Evolutionary conservation across 2,888 invertebrate genomes (phyloP), one percentile per base, ranked within the genome.

Genomic region (Nudaria mundana): DNA sequence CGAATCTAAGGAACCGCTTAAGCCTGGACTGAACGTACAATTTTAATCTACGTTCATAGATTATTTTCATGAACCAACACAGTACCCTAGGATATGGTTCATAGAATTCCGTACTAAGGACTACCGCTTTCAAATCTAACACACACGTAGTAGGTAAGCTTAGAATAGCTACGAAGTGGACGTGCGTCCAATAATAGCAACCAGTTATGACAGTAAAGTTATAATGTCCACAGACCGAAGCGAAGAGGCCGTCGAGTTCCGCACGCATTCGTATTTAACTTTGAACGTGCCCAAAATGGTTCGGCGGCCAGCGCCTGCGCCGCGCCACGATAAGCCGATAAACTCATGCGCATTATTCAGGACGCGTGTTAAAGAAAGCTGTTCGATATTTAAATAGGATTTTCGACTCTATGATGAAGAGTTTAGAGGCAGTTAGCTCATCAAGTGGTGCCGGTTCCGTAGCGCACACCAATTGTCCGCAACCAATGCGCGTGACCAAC

Each of bases 351-450:
- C 28, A 31, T 30, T 58, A 77, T 76, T 76, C 76, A 69, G 69
- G 62, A 52, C 72, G 66, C 74, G 72, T 56, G 52, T n/a, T n/a
- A n/a, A 69, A 72, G 73, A 74, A 66, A 72, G 70, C 62, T 38
- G 40, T 39, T 44, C 42, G 52, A 42, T 51, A 40, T 45, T 49
- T 39, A 33, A 51, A 56, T 53, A 56, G 28, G 10, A 59, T 31
- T 52, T 45, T 55, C 47, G 29, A 49, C 60, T 48, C 30, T 52
- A 56, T 38, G 12, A 12, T 31, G 30, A 34, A 30, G 34, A 26
- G 44, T 24, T 46, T 40, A 52, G 29, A 43, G 30, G 34, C n/a
- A 32, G 36, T 37, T 33, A 16, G 25, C 2, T 2, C 8, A 23
- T 23, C 7, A 12, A 8, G n/a, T 30, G 12, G 26, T 6, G 23